phyloP scores from a whole-genome alignment of 1,140 invertebrate species.

The Achroia grisella region DNA sequence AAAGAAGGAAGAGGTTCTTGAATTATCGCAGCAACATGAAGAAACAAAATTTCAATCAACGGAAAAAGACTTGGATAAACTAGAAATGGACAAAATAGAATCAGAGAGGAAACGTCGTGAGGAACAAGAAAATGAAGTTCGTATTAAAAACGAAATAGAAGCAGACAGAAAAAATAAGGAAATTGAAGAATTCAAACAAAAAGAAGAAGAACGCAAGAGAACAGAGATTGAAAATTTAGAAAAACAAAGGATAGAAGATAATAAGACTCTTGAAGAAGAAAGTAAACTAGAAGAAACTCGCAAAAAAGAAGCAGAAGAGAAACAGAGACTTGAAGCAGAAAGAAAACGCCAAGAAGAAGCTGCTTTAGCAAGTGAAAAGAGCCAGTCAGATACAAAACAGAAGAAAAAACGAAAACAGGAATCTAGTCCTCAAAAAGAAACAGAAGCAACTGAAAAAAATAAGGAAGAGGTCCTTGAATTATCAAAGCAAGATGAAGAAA shows the following conservation, averaged over 20 bases:
- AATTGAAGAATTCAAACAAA: constrained; percentile 5
- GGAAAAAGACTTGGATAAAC: neutral
- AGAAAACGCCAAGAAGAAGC: constrained; percentile 17
- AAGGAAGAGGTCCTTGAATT: constrained; percentile 8
- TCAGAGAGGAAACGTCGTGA: neutral
- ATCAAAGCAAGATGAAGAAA: constrained; percentile 20
- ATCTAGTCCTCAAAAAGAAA: constrained; percentile 13
- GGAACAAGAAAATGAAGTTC: neutral
- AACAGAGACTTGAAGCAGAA: neutral
- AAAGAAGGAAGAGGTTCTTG: too few species aligned
- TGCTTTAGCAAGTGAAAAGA: constrained; percentile 12
- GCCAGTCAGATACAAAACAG: constrained; percentile 8
- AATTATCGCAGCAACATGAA: neutral
- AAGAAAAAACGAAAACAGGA: constrained; percentile 10
- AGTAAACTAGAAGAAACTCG: neutral
- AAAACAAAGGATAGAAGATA: constrained; percentile 13
- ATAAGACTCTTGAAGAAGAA: constrained; percentile 17
- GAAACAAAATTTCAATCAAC: neutral
- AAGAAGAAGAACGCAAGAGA: constrained; percentile 1
- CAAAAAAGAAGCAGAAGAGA: neutral
- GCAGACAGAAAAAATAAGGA: constrained; percentile 15
- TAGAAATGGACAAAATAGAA: neutral
- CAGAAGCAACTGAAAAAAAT: constrained; percentile 3
- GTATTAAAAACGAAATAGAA: constrained; percentile 17
- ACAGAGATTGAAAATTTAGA: constrained; percentile 17